These are phyloP conservation scores for Lophochroa leadbeateri DNA, from an alignment of 2,113 vertebrate species.

Conservation along the genomic window DNA sequence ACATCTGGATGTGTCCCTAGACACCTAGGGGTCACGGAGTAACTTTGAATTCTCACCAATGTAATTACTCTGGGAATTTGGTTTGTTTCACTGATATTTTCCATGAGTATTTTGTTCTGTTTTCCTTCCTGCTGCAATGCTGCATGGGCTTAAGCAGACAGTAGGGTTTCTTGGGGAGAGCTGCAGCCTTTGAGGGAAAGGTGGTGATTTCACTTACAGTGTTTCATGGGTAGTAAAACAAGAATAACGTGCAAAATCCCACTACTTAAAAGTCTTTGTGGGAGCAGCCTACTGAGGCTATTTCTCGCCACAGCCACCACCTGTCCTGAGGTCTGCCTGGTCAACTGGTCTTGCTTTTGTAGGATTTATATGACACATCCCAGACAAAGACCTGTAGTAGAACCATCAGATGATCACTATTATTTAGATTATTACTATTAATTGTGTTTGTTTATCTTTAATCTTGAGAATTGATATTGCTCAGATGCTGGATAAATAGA, in stretches of 20 bases:
- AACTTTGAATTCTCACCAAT: background rate
- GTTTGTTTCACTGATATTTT: background rate
- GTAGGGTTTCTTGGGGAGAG: background rate
- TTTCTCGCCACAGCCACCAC: background rate
- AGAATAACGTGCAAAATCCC: background rate
- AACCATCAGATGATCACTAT: background rate
- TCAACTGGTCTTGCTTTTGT: background rate
- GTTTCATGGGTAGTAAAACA: background rate
- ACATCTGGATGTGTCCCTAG: background rate
- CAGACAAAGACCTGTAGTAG: background rate
- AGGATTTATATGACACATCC: background rate
- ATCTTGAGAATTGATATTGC: conserved; percentile 6
- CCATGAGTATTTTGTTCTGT: background rate
- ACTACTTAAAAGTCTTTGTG: background rate
- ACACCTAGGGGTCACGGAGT: background rate
- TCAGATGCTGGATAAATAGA: background rate
- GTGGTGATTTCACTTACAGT: background rate
- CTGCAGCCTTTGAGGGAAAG: background rate
- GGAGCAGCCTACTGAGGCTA: background rate
- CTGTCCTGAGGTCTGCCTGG: background rate
- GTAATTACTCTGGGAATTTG: background rate
- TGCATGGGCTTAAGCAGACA: background rate
- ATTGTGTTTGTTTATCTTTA: background rate
- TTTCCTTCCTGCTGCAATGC: background rate
- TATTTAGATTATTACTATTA: conserved; percentile 44